Conservation (phyloP, 2,113 vertebrate genomes). For the Engraulis encrasicolus region DNA sequence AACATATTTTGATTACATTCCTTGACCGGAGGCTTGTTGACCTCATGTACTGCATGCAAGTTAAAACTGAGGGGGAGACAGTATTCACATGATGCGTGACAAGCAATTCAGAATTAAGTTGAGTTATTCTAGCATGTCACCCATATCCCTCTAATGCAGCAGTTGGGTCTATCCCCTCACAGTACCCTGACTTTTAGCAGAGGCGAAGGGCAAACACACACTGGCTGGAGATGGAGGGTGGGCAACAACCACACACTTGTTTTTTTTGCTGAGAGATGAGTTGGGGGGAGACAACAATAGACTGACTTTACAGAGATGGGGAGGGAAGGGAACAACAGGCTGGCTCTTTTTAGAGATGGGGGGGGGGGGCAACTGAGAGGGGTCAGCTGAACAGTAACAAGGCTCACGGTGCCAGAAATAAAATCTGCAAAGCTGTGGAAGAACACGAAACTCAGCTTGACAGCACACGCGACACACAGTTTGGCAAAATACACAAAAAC, state of each 20-base stretch:
- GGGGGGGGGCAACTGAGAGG: conserved; percentile 28
- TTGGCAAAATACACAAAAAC: too few relatives aligned
- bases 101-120: conserved; percentile 46
- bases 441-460: too few relatives aligned
- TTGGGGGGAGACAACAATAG: too few relatives aligned
- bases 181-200: too few relatives aligned
- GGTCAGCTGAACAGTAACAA: conserved; percentile 57
- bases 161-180: conserved; percentile 50
- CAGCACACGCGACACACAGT: too few relatives aligned
- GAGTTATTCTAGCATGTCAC: conserved; percentile 52
- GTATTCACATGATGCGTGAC: conserved; percentile 39
- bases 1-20: not conserved
- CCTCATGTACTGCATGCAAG: conserved; percentile 42
- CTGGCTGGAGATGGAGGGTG: too few relatives aligned
- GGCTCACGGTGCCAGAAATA: conserved; percentile 44
- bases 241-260: too few relatives aligned
- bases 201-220: too few relatives aligned
- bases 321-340: too few relatives aligned
- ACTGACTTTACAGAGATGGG: too few relatives aligned
- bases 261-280: too few relatives aligned
- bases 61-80: conserved; percentile 50
- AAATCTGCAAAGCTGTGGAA: conserved; percentile 49
- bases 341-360: conserved; percentile 15
- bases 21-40: conserved; percentile 23
- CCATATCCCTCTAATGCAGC: conserved; percentile 42